A percentile compares a stretch with the other conserved stretches of the same genome.
These are phyloP conservation scores for Amphipoea lucens DNA, from an alignment of 2,888 invertebrate genomes.

Conservation along the genomic window DNA sequence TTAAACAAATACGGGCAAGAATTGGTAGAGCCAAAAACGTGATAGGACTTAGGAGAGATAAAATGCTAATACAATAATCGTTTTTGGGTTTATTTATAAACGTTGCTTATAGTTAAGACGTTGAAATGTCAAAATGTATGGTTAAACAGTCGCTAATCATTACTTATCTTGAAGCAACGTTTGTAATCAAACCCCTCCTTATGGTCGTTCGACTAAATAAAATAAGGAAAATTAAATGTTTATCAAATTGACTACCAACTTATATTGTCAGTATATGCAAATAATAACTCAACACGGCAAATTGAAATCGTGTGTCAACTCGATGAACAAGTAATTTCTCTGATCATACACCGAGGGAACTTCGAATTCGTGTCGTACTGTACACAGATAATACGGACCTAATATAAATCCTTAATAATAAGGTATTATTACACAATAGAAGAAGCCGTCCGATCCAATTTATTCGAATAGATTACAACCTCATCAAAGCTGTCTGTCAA, in stretches of 20 bases:
- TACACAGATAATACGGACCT: slow-evolving; percentile 35
- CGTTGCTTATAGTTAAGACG: neutral
- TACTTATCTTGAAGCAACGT: neutral
- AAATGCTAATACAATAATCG: neutral
- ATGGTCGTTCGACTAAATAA: no score
- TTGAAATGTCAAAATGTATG: neutral
- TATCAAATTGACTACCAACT: neutral
- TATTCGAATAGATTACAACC: slow-evolving; percentile 58
- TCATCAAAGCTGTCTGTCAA: slow-evolving; percentile 40
- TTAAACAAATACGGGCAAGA: neutral
- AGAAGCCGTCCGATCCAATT: slow-evolving; percentile 54
- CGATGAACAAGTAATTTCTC: no score
- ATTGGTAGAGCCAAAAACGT: neutral
- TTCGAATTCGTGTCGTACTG: slow-evolving; percentile 13
- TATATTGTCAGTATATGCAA: neutral
- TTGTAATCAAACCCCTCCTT: neutral
- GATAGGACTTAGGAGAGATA: neutral
- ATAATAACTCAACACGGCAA: neutral
- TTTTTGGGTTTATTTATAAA: neutral
- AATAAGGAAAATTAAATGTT: neutral
- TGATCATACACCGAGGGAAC: neutral
- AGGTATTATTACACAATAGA: slow-evolving; percentile 49
- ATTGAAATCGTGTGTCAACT: neutral
- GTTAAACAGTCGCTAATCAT: neutral
- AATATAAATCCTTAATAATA: slow-evolving; percentile 57